A percentile compares a stretch with the other conserved stretches of the same genome.
phyloP scores from a whole-genome alignment of 64 coral and sea anemone genomes.

The Actinia tenebrosa region DNA sequence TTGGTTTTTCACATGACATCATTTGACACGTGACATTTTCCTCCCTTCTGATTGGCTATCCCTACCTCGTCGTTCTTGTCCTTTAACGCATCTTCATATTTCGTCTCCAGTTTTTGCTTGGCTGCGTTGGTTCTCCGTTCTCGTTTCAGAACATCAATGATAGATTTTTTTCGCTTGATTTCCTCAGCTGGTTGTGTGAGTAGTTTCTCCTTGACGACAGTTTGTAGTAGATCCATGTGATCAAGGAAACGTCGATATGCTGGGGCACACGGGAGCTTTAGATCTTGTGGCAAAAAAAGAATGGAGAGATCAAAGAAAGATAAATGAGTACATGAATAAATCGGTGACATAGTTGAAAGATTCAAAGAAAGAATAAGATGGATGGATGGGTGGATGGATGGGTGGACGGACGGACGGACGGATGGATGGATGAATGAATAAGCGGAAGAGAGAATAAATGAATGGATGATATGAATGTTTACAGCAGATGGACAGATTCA shows the following conservation, averaged over 20 bases:
- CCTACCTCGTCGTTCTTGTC: constrained; percentile 76
- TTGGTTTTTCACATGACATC: not conserved
- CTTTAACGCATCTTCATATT: constrained; percentile 56
- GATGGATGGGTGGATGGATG: too few species aligned
- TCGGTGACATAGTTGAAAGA: not conserved
- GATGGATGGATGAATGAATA: not conserved
- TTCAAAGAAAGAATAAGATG: not conserved
- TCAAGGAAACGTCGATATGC: constrained; percentile 19
- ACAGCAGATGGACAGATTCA: too few species aligned
- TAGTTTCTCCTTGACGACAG: constrained; percentile 58
- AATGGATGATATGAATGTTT: too few species aligned
- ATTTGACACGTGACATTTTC: not conserved
- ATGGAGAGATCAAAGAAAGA: not conserved
- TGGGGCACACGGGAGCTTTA: not conserved
- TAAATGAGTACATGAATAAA: not conserved
- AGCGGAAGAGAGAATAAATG: not conserved
- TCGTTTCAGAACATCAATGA: constrained; percentile 54
- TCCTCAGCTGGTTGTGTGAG: constrained; percentile 59
- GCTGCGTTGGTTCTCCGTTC: constrained; percentile 62
- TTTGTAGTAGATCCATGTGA: constrained; percentile 30
- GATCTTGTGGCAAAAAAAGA: not conserved
- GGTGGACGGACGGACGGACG: not conserved
- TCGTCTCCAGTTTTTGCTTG: constrained; percentile 52
- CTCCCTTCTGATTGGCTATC: not conserved
- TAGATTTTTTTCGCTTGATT: constrained; percentile 31